A percentile compares a stretch with the other conserved stretches of the same genome.
Conservation (phyloP, 2,888 invertebrate genomes). For the Eristalis intricaria region DNA sequence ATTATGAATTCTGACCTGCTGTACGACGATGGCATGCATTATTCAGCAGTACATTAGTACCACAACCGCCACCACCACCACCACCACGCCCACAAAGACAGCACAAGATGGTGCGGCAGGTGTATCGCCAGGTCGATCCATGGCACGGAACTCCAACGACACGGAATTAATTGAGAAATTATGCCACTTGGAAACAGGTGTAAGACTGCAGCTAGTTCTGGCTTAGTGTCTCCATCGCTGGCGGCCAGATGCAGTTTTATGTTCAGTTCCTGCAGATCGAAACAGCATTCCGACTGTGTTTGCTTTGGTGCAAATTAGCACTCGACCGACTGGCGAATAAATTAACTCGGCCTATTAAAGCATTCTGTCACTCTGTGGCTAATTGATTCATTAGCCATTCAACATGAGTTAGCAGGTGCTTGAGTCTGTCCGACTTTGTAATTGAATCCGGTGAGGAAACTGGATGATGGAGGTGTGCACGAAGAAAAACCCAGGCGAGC, state of each 20-base stretch:
- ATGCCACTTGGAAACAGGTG: neutral
- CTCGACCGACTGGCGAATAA: neutral
- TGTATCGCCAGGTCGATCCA: neutral
- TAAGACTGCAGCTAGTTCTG: neutral
- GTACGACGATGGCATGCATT: neutral
- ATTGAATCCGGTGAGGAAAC: neutral
- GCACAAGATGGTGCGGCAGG: neutral
- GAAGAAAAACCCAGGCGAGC: neutral
- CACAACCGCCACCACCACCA: neutral
- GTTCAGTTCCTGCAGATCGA: neutral
- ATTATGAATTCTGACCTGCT: neutral
- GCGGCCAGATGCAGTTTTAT: neutral
- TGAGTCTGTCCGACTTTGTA: neutral
- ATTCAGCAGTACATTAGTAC: neutral
- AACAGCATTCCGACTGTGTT: neutral
- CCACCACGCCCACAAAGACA: neutral
- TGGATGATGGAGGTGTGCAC: neutral
- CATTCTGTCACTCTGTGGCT: neutral
- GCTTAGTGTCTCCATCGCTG: neutral
- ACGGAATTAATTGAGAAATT: neutral
- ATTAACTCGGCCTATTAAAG: neutral
- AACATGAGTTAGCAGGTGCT: neutral
- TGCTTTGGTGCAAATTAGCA: neutral
- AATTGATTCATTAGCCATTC: conserved; percentile 1
- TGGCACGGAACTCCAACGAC: neutral